phyloP scores from a whole-genome alignment of 2,113 vertebrate genomes.

The Pogona vitticeps region DNA sequence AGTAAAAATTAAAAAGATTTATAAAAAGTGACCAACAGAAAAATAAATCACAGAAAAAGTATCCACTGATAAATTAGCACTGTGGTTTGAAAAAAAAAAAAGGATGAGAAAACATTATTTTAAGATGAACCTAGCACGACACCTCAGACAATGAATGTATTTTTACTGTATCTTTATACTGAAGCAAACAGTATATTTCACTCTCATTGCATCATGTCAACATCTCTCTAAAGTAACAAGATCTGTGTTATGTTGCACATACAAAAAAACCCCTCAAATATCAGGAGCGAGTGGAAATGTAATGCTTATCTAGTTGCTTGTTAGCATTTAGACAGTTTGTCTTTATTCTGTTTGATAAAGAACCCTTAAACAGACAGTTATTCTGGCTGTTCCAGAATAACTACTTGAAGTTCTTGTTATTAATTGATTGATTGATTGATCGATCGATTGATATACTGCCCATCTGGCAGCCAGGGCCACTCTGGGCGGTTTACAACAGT shows the following conservation, averaged over 20 bases:
- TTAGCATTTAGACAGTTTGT: conserved; percentile 3
- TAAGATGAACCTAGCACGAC: neutral
- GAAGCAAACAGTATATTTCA: conserved; percentile 61
- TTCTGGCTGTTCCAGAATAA: too few relatives aligned
- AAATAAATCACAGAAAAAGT: neutral
- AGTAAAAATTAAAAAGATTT: neutral
- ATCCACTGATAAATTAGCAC: neutral
- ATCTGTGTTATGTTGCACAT: conserved; percentile 31
- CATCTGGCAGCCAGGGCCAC: too few relatives aligned
- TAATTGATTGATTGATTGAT: too few relatives aligned
- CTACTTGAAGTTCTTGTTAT: too few relatives aligned
- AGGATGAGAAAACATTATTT: neutral
- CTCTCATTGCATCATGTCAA: conserved; percentile 71
- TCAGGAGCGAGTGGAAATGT: neutral
- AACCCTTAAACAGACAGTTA: conserved; percentile 36
- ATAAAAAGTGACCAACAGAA: neutral
- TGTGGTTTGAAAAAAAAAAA: conserved; percentile 1
- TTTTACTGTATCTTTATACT: conserved; percentile 18
- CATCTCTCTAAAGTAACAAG: conserved; percentile 51
- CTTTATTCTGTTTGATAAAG: neutral
- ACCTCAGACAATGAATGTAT: neutral
- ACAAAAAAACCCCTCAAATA: conserved; percentile 39
- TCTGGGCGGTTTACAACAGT: too few relatives aligned
- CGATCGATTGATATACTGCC: too few relatives aligned
- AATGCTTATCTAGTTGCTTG: neutral